phyloP scores from a whole-genome alignment of 2,888 invertebrate species.

The Drosophila vallismaia region DNA sequence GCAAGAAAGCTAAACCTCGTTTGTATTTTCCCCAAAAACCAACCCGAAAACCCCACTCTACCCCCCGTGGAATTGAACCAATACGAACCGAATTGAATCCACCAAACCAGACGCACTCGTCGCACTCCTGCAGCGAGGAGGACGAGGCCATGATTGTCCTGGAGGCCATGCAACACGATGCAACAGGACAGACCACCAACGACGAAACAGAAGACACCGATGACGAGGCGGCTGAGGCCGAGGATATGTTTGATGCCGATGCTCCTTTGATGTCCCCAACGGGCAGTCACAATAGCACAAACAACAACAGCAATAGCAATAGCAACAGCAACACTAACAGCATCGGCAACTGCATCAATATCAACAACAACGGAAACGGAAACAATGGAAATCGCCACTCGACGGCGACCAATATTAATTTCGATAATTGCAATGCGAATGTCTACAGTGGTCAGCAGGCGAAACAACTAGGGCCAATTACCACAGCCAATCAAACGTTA shows the following conservation, averaged over 20 bases:
- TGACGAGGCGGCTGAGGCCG: constrained; percentile 67
- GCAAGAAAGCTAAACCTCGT: constrained; percentile 78
- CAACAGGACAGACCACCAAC: constrained; percentile 61
- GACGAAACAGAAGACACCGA: constrained; percentile 71
- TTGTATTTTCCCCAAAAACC: constrained; percentile 61
- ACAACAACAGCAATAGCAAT: constrained; percentile 25
- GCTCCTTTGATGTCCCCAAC: constrained; percentile 75
- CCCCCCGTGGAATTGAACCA: constrained; percentile 5
- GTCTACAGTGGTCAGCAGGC: constrained; percentile 67
- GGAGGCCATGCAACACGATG: constrained; percentile 65
- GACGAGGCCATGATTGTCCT: constrained; percentile 69
- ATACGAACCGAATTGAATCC: constrained; percentile 19
- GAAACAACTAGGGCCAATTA: constrained; percentile 62
- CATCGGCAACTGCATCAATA: constrained; percentile 30
- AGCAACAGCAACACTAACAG: constrained; percentile 15
- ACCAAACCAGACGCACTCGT: constrained; percentile 54
- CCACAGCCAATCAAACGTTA: constrained; percentile 62
- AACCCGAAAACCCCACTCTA: constrained; percentile 31
- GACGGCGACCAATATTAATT: constrained; percentile 70
- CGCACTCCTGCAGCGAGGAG: constrained; percentile 77
- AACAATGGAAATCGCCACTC: constrained; percentile 23
- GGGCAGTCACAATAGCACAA: constrained; percentile 63
- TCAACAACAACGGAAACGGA: constrained; percentile 24
- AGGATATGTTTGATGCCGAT: constrained; percentile 71
- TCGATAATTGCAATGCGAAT: constrained; percentile 82